Evolutionary conservation across 1,140 invertebrate species (phyloP), one percentile per base, ranked within the genome.

Genomic region (Laupala kohalensis): DNA sequence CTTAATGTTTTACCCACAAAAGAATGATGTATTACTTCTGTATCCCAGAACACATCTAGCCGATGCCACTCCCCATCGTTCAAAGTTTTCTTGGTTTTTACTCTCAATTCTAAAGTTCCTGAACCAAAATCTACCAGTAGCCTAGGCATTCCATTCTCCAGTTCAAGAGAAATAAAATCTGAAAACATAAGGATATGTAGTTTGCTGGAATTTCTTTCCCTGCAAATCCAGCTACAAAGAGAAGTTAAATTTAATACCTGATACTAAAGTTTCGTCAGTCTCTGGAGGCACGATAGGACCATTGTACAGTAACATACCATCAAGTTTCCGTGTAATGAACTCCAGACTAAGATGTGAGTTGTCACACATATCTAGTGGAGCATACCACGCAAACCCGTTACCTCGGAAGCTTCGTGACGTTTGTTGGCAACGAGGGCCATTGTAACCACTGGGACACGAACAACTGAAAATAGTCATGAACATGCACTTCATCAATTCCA

Each of bases 21-120:
- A n/a, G n/a, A n/a, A n/a, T n/a, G n/a, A n/a, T n/a, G n/a, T n/a
- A n/a, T 69, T 74, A 88, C 87, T 83, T 96, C 95, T 15, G 92
- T 95, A 77, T 94, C 90, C 92, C 95, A 96, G 79, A 96, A 97
- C 71, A 99, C 88, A 81, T 98, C 96, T 67, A 98, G 83, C 73
- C 93, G 85, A 82, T 99, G 96, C 96, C 96, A 99, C 78, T 95
- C 92, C 2, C 95, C 95, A 80, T 98, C 95, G 78, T 94, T 92
- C 53, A 98, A 80, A 0, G 87, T 89, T 77, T 90, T 89, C 76
- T 92, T 91, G 0, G 93, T 92, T 82, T 95, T 93, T 0, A 99
- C 89, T 78, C 90, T 86, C 13, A 98, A 80, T 78, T 96, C 93
- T 72, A 97, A 80, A 0, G 92, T 95, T 67, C 96, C 96, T 0